Conservation (phyloP, 2,888 invertebrate species). For the Tuta absoluta region DNA sequence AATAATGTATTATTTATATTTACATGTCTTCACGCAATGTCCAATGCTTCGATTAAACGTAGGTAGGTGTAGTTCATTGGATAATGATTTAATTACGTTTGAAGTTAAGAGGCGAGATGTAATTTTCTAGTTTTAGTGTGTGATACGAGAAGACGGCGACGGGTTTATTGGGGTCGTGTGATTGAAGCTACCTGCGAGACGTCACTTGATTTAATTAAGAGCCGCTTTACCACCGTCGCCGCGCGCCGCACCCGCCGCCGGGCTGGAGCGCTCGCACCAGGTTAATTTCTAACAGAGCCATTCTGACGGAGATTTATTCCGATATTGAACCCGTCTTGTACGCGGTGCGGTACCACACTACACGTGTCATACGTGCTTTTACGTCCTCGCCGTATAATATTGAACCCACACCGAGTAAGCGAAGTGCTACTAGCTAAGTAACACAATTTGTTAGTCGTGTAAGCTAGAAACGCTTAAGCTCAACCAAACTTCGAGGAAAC, state of each 20-base stretch:
- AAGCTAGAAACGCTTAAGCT: conserved; percentile 9
- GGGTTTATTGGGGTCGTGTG: conserved; percentile 78
- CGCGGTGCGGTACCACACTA: conserved; percentile 5
- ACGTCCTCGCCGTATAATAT: conserved; percentile 24
- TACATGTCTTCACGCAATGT: conserved; percentile 20
- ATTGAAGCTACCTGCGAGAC: conserved; percentile 78
- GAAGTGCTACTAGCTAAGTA: conserved; percentile 21
- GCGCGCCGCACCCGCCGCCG: conserved; percentile 56
- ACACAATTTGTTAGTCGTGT: conserved; percentile 15
- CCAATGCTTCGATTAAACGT: conserved; percentile 15
- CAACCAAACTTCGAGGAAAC: not conserved
- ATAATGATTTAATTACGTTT: not conserved
- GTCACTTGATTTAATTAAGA: conserved; percentile 81
- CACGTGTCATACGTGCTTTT: conserved; percentile 25
- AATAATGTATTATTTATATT: conserved; percentile 23
- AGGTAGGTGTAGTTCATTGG: not conserved
- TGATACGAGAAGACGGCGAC: conserved; percentile 47
- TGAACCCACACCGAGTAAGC: conserved; percentile 2
- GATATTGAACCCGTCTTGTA: conserved; percentile 58
- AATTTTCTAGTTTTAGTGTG: conserved; percentile 8
- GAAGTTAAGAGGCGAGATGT: not conserved
- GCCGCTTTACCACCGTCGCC: conserved; percentile 76
- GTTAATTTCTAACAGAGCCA: conserved; percentile 74
- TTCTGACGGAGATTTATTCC: conserved; percentile 74
- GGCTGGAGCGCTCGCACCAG: conserved; percentile 59